Conservation (phyloP, 2,113 vertebrate genomes). For the Petroica traversi region DNA sequence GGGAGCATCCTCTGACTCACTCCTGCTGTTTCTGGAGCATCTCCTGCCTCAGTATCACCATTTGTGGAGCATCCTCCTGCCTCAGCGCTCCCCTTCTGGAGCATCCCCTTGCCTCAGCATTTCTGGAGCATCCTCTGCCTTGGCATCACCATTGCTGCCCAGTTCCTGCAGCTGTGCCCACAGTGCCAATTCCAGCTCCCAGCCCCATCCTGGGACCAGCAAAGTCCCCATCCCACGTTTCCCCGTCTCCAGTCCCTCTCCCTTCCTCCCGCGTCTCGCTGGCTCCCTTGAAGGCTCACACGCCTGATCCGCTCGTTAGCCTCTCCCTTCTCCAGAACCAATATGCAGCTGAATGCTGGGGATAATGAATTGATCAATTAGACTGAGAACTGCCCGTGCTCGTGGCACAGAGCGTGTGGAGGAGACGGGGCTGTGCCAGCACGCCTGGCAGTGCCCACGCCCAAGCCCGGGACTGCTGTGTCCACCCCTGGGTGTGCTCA, state of each 20-base stretch:
- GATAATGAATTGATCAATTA: slow-evolving; percentile 63
- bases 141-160: accelerated
- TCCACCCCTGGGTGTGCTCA: not conserved
- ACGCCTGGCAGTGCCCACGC: not conserved
- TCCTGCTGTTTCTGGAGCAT: not conserved
- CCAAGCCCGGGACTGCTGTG: not conserved
- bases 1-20: not conserved
- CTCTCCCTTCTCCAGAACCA: slow-evolving; percentile 49
- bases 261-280: not conserved
- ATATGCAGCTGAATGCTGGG: slow-evolving; percentile 10
- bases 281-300: not conserved
- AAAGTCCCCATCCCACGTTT: accelerated
- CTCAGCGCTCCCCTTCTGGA: not conserved
- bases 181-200: not conserved
- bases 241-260: not conserved
- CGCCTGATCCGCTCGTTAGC: not conserved
- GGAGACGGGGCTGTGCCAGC: not conserved
- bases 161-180: not conserved
- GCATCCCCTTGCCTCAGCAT: not conserved
- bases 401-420: accelerated
- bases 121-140: not conserved
- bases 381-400: slow-evolving; percentile 27
- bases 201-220: not conserved
- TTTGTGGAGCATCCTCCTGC: not conserved
- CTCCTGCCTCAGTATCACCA: not conserved